phyloP scores from a whole-genome alignment of 1,140 invertebrate genomes.

The Agrilus planipennis region DNA sequence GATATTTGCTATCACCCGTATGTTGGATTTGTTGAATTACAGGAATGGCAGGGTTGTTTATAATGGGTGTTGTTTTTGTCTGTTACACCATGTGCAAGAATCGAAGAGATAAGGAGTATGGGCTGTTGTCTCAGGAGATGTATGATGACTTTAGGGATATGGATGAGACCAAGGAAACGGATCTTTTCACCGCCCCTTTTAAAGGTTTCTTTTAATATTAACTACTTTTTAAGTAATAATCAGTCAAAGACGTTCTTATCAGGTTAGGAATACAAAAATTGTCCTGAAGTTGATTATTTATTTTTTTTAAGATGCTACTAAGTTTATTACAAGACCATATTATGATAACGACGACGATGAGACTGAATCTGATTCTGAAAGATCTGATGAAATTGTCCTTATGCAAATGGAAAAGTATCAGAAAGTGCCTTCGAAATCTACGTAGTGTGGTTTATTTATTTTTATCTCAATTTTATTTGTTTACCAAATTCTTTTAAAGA shows the following conservation, averaged over 20 bases:
- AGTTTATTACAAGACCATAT: constrained; percentile 28
- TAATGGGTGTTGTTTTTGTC: constrained; percentile 35
- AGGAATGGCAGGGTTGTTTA: constrained; percentile 36
- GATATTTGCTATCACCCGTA: too few species aligned
- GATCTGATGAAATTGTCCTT: constrained; percentile 21
- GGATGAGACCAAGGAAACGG: constrained; percentile 48
- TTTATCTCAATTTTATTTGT: neutral
- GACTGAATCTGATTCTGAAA: constrained; percentile 8
- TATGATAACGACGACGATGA: constrained; percentile 28
- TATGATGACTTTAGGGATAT: constrained; percentile 32
- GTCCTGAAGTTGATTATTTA: constrained; percentile 9
- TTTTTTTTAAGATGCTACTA: constrained; percentile 8
- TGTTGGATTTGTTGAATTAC: constrained; percentile 11
- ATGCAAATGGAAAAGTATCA: constrained; percentile 9
- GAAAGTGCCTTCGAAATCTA: too few species aligned
- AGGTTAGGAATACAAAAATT: neutral
- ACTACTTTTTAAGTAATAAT: neutral
- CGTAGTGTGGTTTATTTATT: neutral
- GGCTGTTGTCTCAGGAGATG: constrained; percentile 25
- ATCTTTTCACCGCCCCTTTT: constrained; percentile 47
- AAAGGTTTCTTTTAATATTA: constrained; percentile 28
- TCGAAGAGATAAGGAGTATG: constrained; percentile 33
- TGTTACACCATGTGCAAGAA: constrained; percentile 32
- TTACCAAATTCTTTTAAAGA: neutral
- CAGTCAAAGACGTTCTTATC: neutral